Percentiles rank a stretch among this genome's conserved stretches.
phyloP scores from a whole-genome alignment of 2,113 vertebrate species.

The Ploceus nigricollis region DNA sequence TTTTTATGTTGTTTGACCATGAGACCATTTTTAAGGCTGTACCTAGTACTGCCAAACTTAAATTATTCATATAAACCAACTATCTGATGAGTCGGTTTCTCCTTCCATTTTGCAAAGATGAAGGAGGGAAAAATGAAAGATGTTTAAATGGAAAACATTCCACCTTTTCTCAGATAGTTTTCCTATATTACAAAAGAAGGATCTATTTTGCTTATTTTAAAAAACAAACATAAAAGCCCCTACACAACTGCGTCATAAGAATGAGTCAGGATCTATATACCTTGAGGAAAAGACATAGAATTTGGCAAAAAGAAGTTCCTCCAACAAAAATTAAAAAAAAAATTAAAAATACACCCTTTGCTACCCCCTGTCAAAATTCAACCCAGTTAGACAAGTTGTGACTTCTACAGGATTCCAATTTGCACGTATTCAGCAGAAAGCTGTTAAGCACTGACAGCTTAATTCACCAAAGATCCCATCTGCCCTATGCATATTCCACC shows the following conservation, averaged over 20 bases:
- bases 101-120: background rate
- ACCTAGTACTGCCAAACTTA: background rate
- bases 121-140: background rate
- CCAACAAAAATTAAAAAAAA: background rate
- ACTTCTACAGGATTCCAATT: background rate
- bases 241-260: background rate
- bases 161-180: background rate
- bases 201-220: background rate
- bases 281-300: background rate
- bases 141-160: background rate
- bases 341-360: background rate
- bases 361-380: background rate
- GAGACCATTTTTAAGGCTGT: background rate
- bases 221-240: background rate
- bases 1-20: background rate
- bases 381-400: background rate
- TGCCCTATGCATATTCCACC: conserved; percentile 5
- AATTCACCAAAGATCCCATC: conserved; percentile 17
- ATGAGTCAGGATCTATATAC: background rate
- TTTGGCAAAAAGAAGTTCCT: background rate
- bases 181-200: background rate
- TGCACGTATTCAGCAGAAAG: background rate
- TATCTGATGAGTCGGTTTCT: background rate
- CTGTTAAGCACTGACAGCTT: background rate
- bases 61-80: background rate